Base-by-base conservation (phyloP, 2,888 invertebrate genomes). In the Hesperia comma region DNA sequence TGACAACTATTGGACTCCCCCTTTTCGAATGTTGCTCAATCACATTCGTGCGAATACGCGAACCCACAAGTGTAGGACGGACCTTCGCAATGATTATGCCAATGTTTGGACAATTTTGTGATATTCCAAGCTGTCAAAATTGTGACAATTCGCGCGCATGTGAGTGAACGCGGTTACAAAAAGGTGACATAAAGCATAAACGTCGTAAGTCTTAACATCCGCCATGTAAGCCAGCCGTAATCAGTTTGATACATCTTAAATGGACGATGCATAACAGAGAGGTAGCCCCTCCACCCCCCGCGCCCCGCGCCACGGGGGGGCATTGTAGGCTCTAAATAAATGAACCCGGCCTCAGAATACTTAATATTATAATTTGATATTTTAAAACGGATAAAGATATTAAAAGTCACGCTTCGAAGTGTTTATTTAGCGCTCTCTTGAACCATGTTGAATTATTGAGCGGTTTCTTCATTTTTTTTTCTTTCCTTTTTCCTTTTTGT, bases 301-400 rank as follows among this genome's bases (percentile, higher is more conserved):
- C 66, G 68, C 69, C 56, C 69, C 72, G 69, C 85, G 12, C 89
- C 72, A 74, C 90, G 75, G 90, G 92, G 82, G 75, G 71, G 85
- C 87, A 82, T 92, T 91, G 90, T 91, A 80, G 77, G 70, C 68
- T 68, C 73, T 82, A 86, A 84, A 91, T 86, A 89, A 91, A 92
- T 89, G 92, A 86, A 86, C 81, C 85, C 75, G 78, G 78, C 77
- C 84, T 79, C 77, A 85, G 83, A 84, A 86, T 86, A 85, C 83
- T 88, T 89, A 90, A 91, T 91, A 91, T 91, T 92, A 92, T 92
- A 92, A 92, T 92, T 91, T 92, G 92, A 92, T 92, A 92, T 92
- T 91, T 90, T 88, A 83, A 88, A 90, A 88, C 83, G 90, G 85
- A 91, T 92, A 89, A 87, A 91, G 89, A 91, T 92, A 91, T 92